phyloP scores from a whole-genome alignment of 2,113 vertebrate genomes.

The Crotophaga sulcirostris region DNA sequence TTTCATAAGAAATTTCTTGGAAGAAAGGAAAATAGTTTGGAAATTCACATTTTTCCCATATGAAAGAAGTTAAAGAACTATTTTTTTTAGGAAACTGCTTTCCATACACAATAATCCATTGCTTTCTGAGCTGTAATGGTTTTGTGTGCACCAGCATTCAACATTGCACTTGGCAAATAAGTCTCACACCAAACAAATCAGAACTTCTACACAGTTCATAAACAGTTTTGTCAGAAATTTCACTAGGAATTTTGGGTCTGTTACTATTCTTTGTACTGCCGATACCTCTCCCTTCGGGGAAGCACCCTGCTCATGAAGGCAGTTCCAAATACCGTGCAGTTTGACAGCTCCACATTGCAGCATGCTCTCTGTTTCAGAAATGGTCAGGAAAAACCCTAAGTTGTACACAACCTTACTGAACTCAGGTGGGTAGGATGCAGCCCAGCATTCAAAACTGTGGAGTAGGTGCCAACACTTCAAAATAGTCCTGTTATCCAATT shows the following conservation, averaged over 20 bases:
- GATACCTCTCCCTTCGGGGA: background rate
- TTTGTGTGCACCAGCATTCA: background rate
- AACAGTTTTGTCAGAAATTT: background rate
- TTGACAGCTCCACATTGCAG: background rate
- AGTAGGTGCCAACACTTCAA: background rate
- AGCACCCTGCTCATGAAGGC: background rate
- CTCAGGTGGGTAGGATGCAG: background rate
- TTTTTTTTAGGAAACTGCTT: background rate
- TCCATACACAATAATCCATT: background rate
- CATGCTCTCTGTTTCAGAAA: background rate
- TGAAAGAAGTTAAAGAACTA: background rate
- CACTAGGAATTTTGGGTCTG: background rate
- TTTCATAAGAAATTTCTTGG: background rate
- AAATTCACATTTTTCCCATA: background rate
- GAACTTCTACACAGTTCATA: background rate
- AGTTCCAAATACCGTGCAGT: background rate
- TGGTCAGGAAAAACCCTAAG: accelerated
- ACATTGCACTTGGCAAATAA: background rate
- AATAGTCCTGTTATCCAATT: background rate
- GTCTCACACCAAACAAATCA: background rate
- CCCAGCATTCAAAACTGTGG: background rate
- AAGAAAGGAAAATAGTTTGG: background rate
- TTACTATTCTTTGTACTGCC: background rate
- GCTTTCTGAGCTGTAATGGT: background rate
- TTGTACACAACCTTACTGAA: background rate